A percentile compares a stretch with the other conserved stretches of the same genome.
phyloP scores from a whole-genome alignment of 2,113 vertebrate genomes.

The Colius striatus region DNA sequence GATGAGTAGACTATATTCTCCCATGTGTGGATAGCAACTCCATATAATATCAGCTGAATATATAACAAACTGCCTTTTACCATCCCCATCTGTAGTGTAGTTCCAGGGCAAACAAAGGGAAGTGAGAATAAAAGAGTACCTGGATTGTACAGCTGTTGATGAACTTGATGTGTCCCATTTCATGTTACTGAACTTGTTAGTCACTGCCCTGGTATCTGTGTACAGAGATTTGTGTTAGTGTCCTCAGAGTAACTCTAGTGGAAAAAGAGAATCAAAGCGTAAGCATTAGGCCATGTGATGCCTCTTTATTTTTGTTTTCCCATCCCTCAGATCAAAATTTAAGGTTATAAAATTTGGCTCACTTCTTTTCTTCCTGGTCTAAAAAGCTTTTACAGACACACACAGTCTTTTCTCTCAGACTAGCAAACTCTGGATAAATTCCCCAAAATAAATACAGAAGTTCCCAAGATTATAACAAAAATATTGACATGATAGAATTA shows the following conservation, averaged over 20 bases:
- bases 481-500: constrained; percentile 39
- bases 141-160: background rate
- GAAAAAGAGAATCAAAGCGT: background rate
- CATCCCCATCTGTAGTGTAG: background rate
- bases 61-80: background rate
- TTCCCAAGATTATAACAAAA: constrained; percentile 6
- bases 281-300: background rate
- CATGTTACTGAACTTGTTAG: background rate
- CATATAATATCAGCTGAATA: background rate
- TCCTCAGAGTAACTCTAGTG: constrained; percentile 17
- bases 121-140: background rate
- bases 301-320: constrained; percentile 25
- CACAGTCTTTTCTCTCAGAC: constrained; percentile 16
- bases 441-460: background rate
- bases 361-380: constrained; percentile 40
- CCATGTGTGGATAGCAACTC: background rate
- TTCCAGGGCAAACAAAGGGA: background rate
- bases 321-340: constrained; percentile 21
- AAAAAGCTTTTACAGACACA: constrained; percentile 22
- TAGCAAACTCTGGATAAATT: constrained; percentile 9
- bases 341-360: constrained; percentile 39
- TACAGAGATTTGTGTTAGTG: background rate
- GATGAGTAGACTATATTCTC: background rate
- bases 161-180: background rate
- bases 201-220: background rate